Conservation (phyloP, 1,140 invertebrate genomes). For the Tetragnatha versicolor region DNA sequence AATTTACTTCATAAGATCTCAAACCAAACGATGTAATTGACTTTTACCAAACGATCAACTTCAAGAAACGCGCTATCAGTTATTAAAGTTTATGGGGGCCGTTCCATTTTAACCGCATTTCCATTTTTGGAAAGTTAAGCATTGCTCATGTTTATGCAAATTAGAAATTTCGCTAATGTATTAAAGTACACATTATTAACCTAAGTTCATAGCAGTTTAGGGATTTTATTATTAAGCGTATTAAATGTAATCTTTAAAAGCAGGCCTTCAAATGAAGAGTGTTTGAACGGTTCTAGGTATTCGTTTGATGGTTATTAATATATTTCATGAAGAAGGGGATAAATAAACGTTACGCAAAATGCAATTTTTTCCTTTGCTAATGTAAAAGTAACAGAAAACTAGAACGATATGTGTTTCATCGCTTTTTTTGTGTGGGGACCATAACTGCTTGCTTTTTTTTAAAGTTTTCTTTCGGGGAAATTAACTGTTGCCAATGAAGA, state of each 20-base stretch:
- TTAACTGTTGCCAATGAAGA: too few species aligned
- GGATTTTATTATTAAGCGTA: constrained; percentile 42
- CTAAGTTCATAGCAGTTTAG: constrained; percentile 32
- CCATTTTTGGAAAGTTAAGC: background rate
- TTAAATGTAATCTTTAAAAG: constrained; percentile 5
- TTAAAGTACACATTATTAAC: constrained; percentile 14
- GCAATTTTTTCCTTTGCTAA: too few species aligned
- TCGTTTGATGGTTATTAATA: constrained; percentile 27
- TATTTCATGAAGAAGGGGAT: constrained; percentile 14
- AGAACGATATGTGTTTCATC: too few species aligned
- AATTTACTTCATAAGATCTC: too few species aligned
- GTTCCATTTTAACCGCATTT: background rate
- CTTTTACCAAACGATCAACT: too few species aligned
- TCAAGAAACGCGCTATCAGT: background rate
- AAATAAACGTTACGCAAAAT: too few species aligned
- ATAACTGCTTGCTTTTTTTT: too few species aligned
- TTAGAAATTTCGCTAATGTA: constrained; percentile 30
- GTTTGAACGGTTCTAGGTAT: background rate
- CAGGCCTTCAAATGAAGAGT: background rate
- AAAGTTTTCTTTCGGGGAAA: too few species aligned
- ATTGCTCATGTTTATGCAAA: constrained; percentile 42
- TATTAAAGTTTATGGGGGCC: background rate
- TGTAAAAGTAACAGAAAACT: too few species aligned
- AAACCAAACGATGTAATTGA: too few species aligned
- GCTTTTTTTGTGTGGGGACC: too few species aligned